Conservation (phyloP, 2,113 vertebrate genomes). For the Cyrtonyx montezumae region DNA sequence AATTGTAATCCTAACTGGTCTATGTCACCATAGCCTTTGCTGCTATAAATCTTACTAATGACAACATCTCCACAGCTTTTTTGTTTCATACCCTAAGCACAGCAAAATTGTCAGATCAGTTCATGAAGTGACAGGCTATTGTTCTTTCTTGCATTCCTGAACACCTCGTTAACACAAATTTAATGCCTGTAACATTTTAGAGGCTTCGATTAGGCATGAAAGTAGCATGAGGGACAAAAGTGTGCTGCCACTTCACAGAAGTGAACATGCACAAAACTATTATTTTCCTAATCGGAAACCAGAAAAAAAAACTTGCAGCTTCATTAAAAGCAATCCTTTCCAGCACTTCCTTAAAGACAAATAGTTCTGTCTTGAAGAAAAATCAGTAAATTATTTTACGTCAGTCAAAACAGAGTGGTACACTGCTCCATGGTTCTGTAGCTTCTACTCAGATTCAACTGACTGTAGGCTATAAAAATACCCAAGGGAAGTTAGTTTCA, state of each 20-base stretch:
- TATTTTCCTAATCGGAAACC: slow-evolving; percentile 15
- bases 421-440: slow-evolving; percentile 41
- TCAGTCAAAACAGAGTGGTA: slow-evolving; percentile 51
- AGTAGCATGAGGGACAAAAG: neutral
- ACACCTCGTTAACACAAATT: slow-evolving; percentile 70
- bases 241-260: neutral
- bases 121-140: slow-evolving; percentile 69
- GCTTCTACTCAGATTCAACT: slow-evolving; percentile 47
- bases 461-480: slow-evolving; percentile 56
- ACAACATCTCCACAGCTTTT: slow-evolving; percentile 51
- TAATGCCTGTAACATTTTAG: slow-evolving; percentile 57
- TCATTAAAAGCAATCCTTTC: neutral
- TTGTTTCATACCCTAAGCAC: slow-evolving; percentile 60
- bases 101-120: slow-evolving; percentile 72
- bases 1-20: slow-evolving; percentile 61
- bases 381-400: slow-evolving; percentile 68
- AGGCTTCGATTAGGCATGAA: slow-evolving; percentile 16
- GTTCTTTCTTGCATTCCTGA: slow-evolving; percentile 68
- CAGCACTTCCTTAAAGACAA: slow-evolving; percentile 43
- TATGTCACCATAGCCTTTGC: slow-evolving; percentile 39
- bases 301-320: neutral
- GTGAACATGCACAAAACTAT: neutral
- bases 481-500: slow-evolving; percentile 57
- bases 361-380: slow-evolving; percentile 46
- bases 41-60: slow-evolving; percentile 65